phyloP scores from a whole-genome alignment of 1,140 invertebrate genomes.

The Caenorhabditis briggsae region DNA sequence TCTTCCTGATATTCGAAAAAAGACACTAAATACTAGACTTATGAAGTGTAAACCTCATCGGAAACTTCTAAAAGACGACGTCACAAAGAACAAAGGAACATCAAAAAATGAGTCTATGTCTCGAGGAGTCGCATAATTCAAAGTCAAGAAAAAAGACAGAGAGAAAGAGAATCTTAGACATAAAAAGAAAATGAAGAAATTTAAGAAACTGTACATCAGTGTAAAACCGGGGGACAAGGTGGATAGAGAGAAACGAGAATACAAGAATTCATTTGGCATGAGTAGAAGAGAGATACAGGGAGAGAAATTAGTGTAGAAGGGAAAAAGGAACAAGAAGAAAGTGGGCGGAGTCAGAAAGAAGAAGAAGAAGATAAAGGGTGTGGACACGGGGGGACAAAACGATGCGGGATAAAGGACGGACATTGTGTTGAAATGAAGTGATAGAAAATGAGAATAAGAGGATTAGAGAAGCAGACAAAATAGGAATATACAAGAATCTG shows the following conservation, averaged over 20 bases:
- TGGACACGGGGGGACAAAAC: conserved; percentile 26
- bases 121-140: conserved; percentile 6
- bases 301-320: conserved; percentile 7
- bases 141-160: not conserved
- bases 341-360: conserved; percentile 35
- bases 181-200: not conserved
- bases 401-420: not conserved
- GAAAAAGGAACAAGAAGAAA: not conserved
- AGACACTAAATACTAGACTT: not conserved
- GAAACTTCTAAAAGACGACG: not conserved
- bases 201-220: conserved; percentile 33
- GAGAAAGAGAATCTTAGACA: not conserved
- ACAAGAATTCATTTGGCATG: conserved; percentile 4
- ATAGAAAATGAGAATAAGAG: not conserved
- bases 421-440: conserved; percentile 11
- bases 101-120: not conserved
- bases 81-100: conserved; percentile 29
- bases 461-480: conserved; percentile 30
- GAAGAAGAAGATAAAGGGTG: conserved; percentile 25
- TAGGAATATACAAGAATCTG: conserved; percentile 2
- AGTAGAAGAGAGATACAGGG: not conserved
- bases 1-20: no score
- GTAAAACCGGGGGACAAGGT: conserved; percentile 7
- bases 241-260: conserved; percentile 22
- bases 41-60: not conserved